These are phyloP conservation scores for Acropternis orthonyx DNA, from an alignment of 2,797 vertebrate species.

Conservation along the genomic window DNA sequence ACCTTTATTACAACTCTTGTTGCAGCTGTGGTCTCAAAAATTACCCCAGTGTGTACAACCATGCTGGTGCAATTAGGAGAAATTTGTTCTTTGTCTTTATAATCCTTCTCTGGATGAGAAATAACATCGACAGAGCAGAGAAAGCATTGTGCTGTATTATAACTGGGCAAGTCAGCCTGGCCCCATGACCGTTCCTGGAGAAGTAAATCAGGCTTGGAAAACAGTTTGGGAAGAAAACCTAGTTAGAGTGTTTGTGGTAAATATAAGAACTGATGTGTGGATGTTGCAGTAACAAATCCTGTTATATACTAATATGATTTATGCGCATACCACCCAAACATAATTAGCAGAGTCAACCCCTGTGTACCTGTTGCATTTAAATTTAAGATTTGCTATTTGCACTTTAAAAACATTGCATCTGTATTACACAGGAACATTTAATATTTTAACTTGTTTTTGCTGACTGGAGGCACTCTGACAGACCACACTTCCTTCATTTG, in stretches of 20 bases:
- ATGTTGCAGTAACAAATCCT: slow-evolving; percentile 5
- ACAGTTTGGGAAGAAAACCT: not conserved
- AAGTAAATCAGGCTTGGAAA: slow-evolving; percentile 25
- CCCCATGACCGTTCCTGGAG: not conserved
- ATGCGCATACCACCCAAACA: not conserved
- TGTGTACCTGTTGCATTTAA: slow-evolving; percentile 2
- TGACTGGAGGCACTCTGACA: not conserved
- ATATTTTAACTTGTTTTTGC: not conserved
- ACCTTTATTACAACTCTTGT: slow-evolving; percentile 33
- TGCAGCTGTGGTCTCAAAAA: slow-evolving; percentile 24
- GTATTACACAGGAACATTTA: not conserved
- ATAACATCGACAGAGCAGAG: not conserved
- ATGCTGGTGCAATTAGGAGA: not conserved
- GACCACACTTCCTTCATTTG: not conserved
- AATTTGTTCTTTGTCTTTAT: not conserved
- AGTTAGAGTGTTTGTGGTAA: slow-evolving; percentile 5
- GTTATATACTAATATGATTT: slow-evolving; percentile 16
- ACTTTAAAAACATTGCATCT: not conserved
- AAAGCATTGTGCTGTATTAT: not conserved
- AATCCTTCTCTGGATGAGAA: not conserved
- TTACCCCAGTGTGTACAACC: slow-evolving; percentile 3
- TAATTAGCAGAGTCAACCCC: slow-evolving; percentile 17
- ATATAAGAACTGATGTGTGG: not conserved
- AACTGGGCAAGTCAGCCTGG: not conserved
- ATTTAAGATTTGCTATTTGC: not conserved